phyloP scores from a whole-genome alignment of 2,797 vertebrate species.

The Manis pentadactyla region DNA sequence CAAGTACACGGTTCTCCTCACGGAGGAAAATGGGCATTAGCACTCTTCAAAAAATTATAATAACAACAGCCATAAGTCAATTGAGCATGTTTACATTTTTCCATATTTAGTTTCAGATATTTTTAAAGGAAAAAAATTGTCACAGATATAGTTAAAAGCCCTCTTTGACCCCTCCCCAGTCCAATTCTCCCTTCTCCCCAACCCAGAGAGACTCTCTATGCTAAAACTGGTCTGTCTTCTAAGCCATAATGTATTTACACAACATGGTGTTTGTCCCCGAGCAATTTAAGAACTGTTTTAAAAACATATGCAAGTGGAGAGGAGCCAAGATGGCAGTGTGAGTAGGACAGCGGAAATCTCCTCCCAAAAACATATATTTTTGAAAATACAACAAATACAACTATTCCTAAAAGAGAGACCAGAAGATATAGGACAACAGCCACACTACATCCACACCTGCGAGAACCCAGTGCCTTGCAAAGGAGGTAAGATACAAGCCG shows the following conservation, averaged over 20 bases:
- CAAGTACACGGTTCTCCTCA: conserved; percentile 51
- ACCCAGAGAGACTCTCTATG: background rate
- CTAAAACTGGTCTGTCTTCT: background rate
- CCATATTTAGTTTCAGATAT: background rate
- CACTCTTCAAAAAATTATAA: background rate
- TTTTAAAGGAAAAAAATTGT: background rate
- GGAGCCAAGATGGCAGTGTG: too few species aligned
- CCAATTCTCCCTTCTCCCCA: background rate
- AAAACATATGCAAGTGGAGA: background rate
- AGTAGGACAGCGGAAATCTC: too few species aligned
- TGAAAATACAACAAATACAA: too few species aligned
- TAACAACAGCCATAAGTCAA: background rate
- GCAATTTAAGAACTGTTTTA: background rate
- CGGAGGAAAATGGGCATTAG: conserved; percentile 32
- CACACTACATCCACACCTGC: too few species aligned
- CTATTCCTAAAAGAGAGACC: too few species aligned
- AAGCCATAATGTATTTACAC: background rate
- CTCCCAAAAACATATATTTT: too few species aligned
- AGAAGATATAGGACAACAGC: too few species aligned
- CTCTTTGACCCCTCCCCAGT: background rate
- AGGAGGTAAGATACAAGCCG: too few species aligned
- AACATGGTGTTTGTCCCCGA: background rate
- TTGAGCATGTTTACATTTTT: background rate
- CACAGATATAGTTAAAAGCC: background rate
- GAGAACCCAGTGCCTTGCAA: too few species aligned